Base-by-base conservation (phyloP, 2,113 vertebrate genomes). In the Piaya cayana region DNA sequence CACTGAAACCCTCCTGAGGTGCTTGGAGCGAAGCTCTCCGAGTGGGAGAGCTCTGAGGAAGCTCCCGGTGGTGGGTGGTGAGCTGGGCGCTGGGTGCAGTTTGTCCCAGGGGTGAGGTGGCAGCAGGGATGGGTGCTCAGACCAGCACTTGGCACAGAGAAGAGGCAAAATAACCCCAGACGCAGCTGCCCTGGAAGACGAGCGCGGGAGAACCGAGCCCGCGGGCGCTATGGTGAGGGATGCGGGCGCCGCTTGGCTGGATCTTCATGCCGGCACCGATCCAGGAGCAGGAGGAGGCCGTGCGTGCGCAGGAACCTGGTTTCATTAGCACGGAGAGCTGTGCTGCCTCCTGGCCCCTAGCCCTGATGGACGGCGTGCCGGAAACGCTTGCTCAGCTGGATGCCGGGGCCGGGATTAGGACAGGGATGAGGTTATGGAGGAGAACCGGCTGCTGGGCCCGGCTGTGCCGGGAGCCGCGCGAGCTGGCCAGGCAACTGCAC, bases 371-470 rank as follows among this genome's bases (percentile, higher is more conserved):
- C 3, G 1, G 10, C 1, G 63, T 7, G 58, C 82, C 1, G 12
- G 86, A 90, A 90, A 59, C 1, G 55, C 78, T 88, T 36, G 34
- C 78, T 92, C 86, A 72, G 86, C 82, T 49, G 72, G 42, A 50
- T 6, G 32, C 26, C 16, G 34, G 82, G 72, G 78, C 76, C 11
- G 1, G 86, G 90, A 87, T 77, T 23, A 67, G 75, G 88, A 47
- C 15, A 7, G 52, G 69, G 90, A 64, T 78, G 90, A 71, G 79
- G 42, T 45, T 36, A 25, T 7, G 50, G 65, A 85, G 65, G 45
- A 84, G 83, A 72, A 60, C 34, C 25, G 3, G 62, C 71, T 77
- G 87, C 68, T 1, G 67, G 39, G 29, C 42, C 47, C 39, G 15
- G 47, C 53, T 1, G 3, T n/a, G 75, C 34, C 5, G 23, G 82